A percentile compares a stretch with the other conserved stretches of the same genome.
phyloP scores from a whole-genome alignment of 2,888 invertebrate genomes.

The Masnerella sp. region DNA sequence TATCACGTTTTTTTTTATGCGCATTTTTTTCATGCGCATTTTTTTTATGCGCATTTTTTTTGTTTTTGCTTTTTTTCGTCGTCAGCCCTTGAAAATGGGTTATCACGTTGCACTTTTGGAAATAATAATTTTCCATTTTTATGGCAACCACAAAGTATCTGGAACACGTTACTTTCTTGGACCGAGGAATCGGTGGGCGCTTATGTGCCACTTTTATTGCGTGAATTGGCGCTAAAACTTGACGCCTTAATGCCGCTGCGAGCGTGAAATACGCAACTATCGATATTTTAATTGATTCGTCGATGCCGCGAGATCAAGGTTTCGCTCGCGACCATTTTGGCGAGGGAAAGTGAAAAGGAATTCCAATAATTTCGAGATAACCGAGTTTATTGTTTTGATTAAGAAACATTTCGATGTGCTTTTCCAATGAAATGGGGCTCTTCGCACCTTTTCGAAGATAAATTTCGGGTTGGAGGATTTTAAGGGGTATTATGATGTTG shows the following conservation, averaged over 20 bases:
- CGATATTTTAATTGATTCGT: slow-evolving; percentile 55
- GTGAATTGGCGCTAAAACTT: slow-evolving; percentile 58
- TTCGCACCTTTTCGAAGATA: no score
- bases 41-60: not conserved
- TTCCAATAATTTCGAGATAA: no score
- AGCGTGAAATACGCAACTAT: slow-evolving; percentile 46
- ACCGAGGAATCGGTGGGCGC: slow-evolving; percentile 51
- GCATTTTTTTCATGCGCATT: not conserved
- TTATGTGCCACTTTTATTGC: slow-evolving; percentile 61
- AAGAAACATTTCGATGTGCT: no score
- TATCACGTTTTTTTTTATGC: not conserved
- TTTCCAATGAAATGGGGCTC: no score
- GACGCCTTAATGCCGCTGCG: slow-evolving; percentile 55
- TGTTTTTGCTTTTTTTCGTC: slow-evolving; percentile 8
- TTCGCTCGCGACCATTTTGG: no score
- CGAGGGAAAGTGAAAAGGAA: no score
- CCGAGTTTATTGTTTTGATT: no score
- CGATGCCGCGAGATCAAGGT: slow-evolving; percentile 24
- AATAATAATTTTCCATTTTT: slow-evolving; percentile 60
- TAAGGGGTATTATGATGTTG: no score
- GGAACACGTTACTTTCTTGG: slow-evolving; percentile 54
- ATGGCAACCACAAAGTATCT: slow-evolving; percentile 55
- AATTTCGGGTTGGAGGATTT: no score
- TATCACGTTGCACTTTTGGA: slow-evolving; percentile 53
- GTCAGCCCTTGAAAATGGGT: slow-evolving; percentile 46